These are phyloP conservation scores for Parnassius apollo DNA, from an alignment of 2,888 invertebrate species.

Conservation along the genomic window DNA sequence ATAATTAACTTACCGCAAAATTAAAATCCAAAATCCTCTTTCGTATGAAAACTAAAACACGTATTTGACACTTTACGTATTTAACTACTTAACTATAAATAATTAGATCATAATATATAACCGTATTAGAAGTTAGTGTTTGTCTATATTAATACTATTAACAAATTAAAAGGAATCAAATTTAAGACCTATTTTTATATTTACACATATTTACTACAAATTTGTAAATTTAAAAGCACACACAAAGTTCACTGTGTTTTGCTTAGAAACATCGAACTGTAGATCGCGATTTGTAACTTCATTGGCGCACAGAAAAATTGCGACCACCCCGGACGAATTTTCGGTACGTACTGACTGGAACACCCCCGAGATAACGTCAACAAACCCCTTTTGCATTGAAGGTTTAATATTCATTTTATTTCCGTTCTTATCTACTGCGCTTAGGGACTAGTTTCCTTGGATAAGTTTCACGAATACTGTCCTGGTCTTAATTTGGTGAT, in stretches of 20 bases:
- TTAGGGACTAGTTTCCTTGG: conserved; percentile 1
- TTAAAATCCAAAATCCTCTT: too few species aligned
- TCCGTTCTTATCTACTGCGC: neutral
- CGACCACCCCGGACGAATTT: conserved; percentile 9
- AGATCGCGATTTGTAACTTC: conserved; percentile 22
- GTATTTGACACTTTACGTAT: too few species aligned
- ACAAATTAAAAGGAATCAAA: too few species aligned
- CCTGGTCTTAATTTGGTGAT: conserved; percentile 14
- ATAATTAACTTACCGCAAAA: too few species aligned
- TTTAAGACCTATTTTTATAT: too few species aligned
- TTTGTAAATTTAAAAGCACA: neutral
- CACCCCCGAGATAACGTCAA: conserved; percentile 25
- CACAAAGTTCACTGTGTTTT: neutral
- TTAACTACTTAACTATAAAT: too few species aligned
- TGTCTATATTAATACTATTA: too few species aligned
- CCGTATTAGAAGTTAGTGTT: too few species aligned
- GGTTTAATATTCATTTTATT: neutral
- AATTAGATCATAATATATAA: too few species aligned
- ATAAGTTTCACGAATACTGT: neutral
- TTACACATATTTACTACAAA: too few species aligned
- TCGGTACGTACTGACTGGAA: conserved; percentile 20
- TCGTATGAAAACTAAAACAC: too few species aligned
- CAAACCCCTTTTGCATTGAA: conserved; percentile 21
- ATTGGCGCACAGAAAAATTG: neutral
- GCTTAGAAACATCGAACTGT: conserved; percentile 6